Percentiles rank a stretch among this genome's conserved stretches.
Conservation (phyloP, 2,113 vertebrate genomes). For the Cardinalis cardinalis region DNA sequence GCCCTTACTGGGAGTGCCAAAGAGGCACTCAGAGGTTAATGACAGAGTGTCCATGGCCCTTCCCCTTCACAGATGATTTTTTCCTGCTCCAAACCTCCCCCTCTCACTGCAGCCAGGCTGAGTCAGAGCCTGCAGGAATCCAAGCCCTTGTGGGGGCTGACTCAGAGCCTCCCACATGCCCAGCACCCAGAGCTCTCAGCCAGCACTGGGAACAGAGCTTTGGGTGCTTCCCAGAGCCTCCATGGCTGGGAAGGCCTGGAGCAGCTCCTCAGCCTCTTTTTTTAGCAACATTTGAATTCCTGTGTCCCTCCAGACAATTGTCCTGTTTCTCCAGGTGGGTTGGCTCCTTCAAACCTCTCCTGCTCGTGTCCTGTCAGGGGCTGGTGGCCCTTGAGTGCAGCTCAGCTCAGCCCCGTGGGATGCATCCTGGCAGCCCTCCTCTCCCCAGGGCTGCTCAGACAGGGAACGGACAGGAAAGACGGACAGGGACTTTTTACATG, state of each 20-base stretch:
- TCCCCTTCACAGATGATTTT: background rate
- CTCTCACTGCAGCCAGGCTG: background rate
- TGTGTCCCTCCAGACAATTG: background rate
- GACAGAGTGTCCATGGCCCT: background rate
- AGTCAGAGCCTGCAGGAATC: background rate
- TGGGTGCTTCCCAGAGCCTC: background rate
- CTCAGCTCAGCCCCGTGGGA: fast-evolving
- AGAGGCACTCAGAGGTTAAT: background rate
- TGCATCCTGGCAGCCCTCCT: background rate
- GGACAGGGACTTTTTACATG: background rate
- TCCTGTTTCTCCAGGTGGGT: background rate
- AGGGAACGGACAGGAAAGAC: background rate
- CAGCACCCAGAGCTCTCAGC: background rate
- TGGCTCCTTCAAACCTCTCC: background rate
- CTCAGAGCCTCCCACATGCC: background rate
- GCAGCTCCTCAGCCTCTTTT: background rate
- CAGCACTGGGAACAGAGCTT: background rate
- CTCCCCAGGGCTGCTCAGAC: background rate
- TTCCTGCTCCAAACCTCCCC: background rate
- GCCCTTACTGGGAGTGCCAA: background rate
- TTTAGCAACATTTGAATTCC: background rate
- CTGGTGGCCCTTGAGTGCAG: background rate
- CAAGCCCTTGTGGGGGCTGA: background rate
- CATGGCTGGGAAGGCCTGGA: background rate
- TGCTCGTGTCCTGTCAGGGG: background rate